Conservation (phyloP, 2,113 vertebrate species). For the Apeltes quadracus region DNA sequence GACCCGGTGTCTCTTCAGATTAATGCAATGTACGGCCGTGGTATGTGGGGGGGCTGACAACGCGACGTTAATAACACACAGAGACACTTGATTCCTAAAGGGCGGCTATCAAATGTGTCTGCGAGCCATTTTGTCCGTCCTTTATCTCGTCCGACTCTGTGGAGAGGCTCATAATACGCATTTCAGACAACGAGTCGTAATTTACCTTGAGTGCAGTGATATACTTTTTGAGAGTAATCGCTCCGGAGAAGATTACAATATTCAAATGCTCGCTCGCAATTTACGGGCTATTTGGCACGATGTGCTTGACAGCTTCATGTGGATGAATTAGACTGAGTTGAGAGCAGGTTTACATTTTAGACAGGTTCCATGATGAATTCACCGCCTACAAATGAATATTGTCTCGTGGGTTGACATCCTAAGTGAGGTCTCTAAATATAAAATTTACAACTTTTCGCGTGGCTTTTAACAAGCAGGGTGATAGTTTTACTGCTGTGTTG, state of each 20-base stretch:
- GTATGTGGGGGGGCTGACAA: constrained; percentile 64
- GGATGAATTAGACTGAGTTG: constrained; percentile 53
- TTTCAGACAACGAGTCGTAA: constrained; percentile 61
- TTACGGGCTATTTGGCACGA: constrained; percentile 56
- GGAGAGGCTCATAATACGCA: constrained; percentile 53
- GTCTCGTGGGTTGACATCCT: constrained; percentile 23
- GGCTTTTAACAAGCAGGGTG: not conserved
- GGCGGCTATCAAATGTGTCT: constrained; percentile 65
- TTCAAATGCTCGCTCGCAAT: constrained; percentile 55
- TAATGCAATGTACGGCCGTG: constrained; percentile 66
- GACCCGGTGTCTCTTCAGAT: constrained; percentile 73
- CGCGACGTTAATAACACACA: constrained; percentile 70
- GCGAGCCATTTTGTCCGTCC: constrained; percentile 47
- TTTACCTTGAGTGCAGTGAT: constrained; percentile 57
- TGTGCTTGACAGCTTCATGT: constrained; percentile 62
- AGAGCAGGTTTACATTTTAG: constrained; percentile 40
- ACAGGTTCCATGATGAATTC: constrained; percentile 51
- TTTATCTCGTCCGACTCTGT: constrained; percentile 65
- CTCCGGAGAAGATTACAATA: constrained; percentile 45
- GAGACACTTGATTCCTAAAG: constrained; percentile 68
- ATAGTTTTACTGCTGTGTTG: constrained; percentile 8
- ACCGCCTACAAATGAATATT: constrained; percentile 21
- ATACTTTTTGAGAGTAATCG: constrained; percentile 59
- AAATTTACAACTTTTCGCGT: constrained; percentile 10
- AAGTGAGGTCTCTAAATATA: constrained; percentile 5